Base-by-base conservation (phyloP, 2,113 vertebrate genomes). In the Tylochromis polylepis region DNA sequence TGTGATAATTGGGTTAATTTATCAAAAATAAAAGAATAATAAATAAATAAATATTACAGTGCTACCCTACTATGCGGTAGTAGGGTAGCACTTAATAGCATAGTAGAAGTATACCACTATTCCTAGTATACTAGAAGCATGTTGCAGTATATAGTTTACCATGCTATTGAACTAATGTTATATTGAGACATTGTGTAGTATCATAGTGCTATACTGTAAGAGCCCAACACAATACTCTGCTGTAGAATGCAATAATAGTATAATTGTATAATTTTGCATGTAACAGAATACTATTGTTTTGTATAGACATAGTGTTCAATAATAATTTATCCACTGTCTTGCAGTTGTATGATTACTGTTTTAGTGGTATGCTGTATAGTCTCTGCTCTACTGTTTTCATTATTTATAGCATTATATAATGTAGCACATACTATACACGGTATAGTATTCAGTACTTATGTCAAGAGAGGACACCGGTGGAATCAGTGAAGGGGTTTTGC, bases 11-110 rank as follows among this genome's bases (percentile, higher is more conserved):
- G 6, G 3, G 14, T 27, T 46, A 72, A 16, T 9, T 27, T 72
- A 72, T 3, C 38, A 41, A 41, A 41, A 41, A 27, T 24, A 16
- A 46, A 72, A 15, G 20, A 41, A 67, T 22, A 41, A 12, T 15
- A 70, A 6, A 70, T 5, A 70, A 70, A 70, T 4, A 3, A 43
- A 43, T 43, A 4, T 70, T 43, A 43, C 38, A 43, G 36, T 41
- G 36, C 65, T 24, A 15, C 3, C 0, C 0, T 41, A 24, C 2
- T 3, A 11, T 10, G 6, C 14, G 16, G 41, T 29, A 49, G 14
- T 12, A 49, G 2, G 59, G 11, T 55, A 80, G 79, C 7, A 16
- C n/a, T 22, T 34, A 29, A 60, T n/a, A 34, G 16, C 6, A n/a
- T 31, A 81, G 24, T 16, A 70, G 12, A 15, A 70, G 65, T 57